A percentile compares a stretch with the other conserved stretches of the same genome.
Conservation (phyloP, 2,113 vertebrate genomes). For the Triplophysa siluroides region DNA sequence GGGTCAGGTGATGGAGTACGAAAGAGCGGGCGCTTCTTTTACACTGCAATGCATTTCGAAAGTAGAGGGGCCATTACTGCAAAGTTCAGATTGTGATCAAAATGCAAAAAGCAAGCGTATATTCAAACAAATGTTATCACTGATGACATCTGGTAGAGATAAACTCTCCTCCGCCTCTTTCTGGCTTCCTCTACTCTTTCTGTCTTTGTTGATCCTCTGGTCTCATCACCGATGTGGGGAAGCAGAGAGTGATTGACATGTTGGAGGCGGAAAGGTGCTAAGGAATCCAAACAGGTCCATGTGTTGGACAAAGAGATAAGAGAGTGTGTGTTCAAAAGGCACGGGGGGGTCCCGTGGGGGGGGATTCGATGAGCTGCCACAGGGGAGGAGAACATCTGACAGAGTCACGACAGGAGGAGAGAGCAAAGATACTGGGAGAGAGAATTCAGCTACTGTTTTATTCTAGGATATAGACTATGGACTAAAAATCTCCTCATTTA, state of each 20-base stretch:
- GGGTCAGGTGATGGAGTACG: conserved; percentile 17
- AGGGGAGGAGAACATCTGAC: conserved; percentile 27
- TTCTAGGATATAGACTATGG: neutral
- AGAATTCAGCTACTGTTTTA: conserved; percentile 22
- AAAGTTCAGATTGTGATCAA: neutral
- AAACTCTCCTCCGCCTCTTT: conserved; percentile 11
- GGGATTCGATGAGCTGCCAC: conserved; percentile 24
- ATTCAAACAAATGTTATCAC: neutral
- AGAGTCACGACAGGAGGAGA: conserved; percentile 19
- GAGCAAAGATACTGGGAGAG: conserved; percentile 34
- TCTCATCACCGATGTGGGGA: conserved; percentile 26
- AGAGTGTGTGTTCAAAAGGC: conserved; percentile 23
- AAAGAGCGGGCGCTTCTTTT: neutral
- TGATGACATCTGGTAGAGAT: conserved; percentile 13
- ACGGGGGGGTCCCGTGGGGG: conserved; percentile 19
- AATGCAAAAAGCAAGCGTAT: neutral
- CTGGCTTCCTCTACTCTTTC: neutral
- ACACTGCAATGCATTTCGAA: neutral
- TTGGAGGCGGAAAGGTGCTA: conserved; percentile 9
- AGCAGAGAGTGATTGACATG: conserved; percentile 30
- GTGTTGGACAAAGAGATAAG: conserved; percentile 49
- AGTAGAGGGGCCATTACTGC: conserved; percentile 15
- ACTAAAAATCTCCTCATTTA: neutral
- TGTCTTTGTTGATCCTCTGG: conserved; percentile 11
- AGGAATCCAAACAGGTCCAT: conserved; percentile 18